These are phyloP conservation scores for Damaliscus lunatus DNA, from an alignment of 2,113 vertebrate genomes.

Conservation along the genomic window DNA sequence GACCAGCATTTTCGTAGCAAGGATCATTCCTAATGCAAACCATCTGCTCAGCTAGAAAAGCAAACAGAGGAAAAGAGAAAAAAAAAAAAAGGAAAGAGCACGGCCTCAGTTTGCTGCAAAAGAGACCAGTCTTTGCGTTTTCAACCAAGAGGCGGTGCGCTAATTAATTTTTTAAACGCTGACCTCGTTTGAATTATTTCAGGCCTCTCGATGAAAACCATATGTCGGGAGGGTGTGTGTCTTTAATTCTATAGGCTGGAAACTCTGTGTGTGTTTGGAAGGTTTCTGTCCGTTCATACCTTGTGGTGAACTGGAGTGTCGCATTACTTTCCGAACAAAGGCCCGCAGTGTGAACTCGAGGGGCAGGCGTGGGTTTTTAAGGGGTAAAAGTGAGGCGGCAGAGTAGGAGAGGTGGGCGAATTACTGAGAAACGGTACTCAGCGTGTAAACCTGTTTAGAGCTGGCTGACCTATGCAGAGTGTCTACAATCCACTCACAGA, in stretches of 20 bases:
- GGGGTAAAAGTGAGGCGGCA: rapidly evolving
- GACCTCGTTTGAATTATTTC: neutral
- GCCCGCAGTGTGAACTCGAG: rapidly evolving
- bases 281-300: rapidly evolving
- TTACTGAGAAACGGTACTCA: rapidly evolving
- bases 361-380: neutral
- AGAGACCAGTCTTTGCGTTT: neutral
- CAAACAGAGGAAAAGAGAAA: rapidly evolving
- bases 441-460: neutral
- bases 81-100: neutral
- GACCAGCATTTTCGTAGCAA: neutral
- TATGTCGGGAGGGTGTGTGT: rapidly evolving
- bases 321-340: neutral
- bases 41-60: neutral
- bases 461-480: rapidly evolving
- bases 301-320: rapidly evolving
- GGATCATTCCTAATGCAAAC: neutral
- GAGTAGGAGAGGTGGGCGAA: rapidly evolving
- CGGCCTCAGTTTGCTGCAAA: neutral
- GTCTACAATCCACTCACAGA: rapidly evolving
- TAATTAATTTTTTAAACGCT: neutral
- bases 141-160: neutral
- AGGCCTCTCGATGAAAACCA: neutral
- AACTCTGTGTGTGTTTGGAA: neutral
- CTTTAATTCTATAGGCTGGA: neutral